Evolutionary conservation across 2,113 vertebrate species (phyloP).

Genomic region (Leptocoma aspasia): DNA sequence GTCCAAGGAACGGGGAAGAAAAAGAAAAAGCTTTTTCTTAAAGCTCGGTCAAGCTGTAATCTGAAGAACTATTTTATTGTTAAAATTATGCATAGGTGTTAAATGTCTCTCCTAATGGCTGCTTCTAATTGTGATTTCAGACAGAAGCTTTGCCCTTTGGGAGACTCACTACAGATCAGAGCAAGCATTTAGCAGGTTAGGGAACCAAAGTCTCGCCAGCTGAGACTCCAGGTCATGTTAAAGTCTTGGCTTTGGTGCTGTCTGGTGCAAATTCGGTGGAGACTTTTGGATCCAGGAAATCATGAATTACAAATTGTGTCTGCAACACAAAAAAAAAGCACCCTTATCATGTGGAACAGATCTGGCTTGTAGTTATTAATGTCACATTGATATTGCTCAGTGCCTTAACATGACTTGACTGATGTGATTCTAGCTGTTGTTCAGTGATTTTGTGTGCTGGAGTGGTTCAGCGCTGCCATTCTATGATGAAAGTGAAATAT

Average conservation of each 20-base stretch:
- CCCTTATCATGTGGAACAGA: not conserved
- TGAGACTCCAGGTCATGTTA: not conserved
- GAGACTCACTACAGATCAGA: not conserved
- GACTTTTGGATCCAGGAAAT: not conserved
- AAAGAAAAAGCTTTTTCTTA: not conserved
- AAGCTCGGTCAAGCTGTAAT: not conserved
- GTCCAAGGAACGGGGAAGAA: not conserved
- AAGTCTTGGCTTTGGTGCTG: not conserved
- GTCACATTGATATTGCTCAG: not conserved
- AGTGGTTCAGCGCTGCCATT: not conserved
- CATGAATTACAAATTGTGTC: not conserved
- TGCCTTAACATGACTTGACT: not conserved
- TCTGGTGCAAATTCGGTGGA: not conserved
- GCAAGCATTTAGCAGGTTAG: not conserved
- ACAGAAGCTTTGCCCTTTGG: not conserved
- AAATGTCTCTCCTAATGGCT: not conserved
- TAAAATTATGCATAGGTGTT: not conserved
- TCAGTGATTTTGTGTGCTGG: fast-evolving
- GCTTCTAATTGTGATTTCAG: not conserved
- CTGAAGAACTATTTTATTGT: not conserved
- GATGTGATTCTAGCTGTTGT: not conserved
- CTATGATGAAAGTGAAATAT: not conserved
- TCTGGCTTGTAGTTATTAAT: not conserved
- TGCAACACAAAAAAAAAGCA: not conserved
- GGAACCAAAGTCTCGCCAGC: not conserved